Evolutionary conservation across 2,113 vertebrate species (phyloP), one percentile per base, ranked within the genome.

Genomic region (Antidorcas marsupialis): DNA sequence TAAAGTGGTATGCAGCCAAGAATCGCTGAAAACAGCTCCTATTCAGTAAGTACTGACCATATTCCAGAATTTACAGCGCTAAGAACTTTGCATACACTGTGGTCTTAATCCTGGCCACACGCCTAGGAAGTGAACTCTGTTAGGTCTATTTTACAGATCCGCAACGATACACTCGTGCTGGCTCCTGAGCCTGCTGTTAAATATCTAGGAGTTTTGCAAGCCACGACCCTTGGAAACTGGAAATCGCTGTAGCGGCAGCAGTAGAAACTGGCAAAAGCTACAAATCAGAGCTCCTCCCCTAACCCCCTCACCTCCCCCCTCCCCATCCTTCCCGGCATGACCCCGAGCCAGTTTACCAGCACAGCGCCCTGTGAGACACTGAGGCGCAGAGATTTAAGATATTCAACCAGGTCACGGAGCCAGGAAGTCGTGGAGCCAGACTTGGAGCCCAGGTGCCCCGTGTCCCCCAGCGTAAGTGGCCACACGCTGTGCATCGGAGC

Each of bases 361-460:
- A 95, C 14, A 71, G 17, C 52, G 57, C 7, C 45, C 39, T 57
- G 59, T 36, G 57, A 87, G 47, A 94, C 87, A n/a, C 2, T 30
- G 27, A 27, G 39, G 21, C 19, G n/a, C 36, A 25, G 71, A n/a
- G 39, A 78, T 30, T 21, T 71, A 96, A 57, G 25, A 16, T 30
- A 92, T n/a, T 60, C 43, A 19, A 39, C 10, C 39, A 27, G 33
- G 82, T 60, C 23, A n/a, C 57, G 47, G n/a, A 93, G 55, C 30
- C 60, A 47, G 60, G 78, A 45, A 28, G 21, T 4, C 9, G 11
- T 33, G 43, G 53, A 47, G 3, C 9, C 33, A 87, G 25, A 21
- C 17, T 83, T 6, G 13, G 23, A 81, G 23, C 17, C 55, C 21
- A 17, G 4, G 28, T n/a, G 7, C 23, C 19, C 2, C 0, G 0